These are phyloP conservation scores for Lemur catta DNA, from an alignment of 2,797 vertebrate species.

Conservation along the genomic window DNA sequence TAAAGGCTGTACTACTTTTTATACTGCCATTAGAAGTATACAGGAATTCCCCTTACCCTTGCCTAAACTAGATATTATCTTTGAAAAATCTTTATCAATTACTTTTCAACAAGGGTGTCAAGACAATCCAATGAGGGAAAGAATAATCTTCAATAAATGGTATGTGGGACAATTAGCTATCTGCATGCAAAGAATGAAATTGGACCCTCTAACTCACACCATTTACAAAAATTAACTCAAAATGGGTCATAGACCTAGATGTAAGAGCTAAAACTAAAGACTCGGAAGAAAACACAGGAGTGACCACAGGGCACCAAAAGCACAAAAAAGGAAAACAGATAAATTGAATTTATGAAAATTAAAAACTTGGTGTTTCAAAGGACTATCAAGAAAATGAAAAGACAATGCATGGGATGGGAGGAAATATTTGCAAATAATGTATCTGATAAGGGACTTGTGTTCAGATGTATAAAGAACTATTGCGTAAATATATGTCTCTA, in stretches of 20 bases:
- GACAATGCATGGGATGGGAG: background rate
- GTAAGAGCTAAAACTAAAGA: background rate
- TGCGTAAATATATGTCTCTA: background rate
- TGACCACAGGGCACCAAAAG: background rate
- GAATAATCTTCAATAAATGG: background rate
- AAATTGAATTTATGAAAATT: slow-evolving; percentile 4
- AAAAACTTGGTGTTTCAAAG: background rate
- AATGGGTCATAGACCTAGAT: background rate
- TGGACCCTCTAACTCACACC: background rate
- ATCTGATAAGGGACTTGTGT: background rate
- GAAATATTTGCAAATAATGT: background rate
- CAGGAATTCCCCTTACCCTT: background rate
- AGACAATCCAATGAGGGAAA: slow-evolving; percentile 1
- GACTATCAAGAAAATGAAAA: background rate
- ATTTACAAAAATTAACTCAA: slow-evolving; percentile 30
- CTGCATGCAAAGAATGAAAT: background rate
- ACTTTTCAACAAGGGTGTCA: background rate
- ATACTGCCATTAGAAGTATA: background rate
- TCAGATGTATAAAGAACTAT: slow-evolving; percentile 7
- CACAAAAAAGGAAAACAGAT: background rate
- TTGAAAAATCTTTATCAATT: background rate
- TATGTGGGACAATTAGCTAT: background rate
- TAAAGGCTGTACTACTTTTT: background rate
- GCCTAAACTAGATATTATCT: background rate
- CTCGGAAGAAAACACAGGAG: background rate